Base-by-base conservation (phyloP, 2,113 vertebrate genomes). In the Oryzias woworae region DNA sequence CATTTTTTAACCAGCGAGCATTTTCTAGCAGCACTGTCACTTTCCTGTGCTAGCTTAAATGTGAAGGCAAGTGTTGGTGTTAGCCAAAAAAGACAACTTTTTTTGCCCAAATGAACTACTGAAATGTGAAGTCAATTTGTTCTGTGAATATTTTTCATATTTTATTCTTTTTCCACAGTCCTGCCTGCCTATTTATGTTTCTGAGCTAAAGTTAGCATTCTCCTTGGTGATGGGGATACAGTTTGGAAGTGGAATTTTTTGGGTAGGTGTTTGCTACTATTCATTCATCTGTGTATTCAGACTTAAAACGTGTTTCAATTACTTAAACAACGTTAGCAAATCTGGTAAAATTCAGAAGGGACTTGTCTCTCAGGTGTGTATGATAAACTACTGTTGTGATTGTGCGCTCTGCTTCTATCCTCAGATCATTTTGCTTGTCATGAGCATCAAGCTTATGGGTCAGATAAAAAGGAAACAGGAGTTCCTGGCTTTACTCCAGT, bases 391-490 rank as follows among this genome's bases (percentile, higher is more conserved):
- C 15, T 12, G 16, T 4, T 26, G 23, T 28, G 13, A 12, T 55
- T 45, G 5, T 57, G 42, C 31, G 15, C 7, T 59, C 17, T 36
- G 20, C 23, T 45, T 71, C 36, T 18, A 14, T 45, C n/a, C 44
- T 2, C 65, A 88, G 88, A 77, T 72, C 59, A 78, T 88, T 59
- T 60, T 89, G 49, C 81, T 89, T 2, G 65, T 87, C 0, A 87
- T 89, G 86, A 85, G 88, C 72, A 76, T 88, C 77, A 86, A 88
- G 66, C 81, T 89, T 62, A 89, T 88, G 86, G 84, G 82, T 6
- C 88, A 89, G 75, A 81, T 89, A 4, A 83, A 71, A 42, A 79
- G 83, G 66, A 89, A 88, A 77, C 77, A 89, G 65, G 86, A 88
- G 65, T 89, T 89, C 66, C 80, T 87, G 53, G 77, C 86, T 72